Percentiles rank a stretch among this genome's conserved stretches.
These are phyloP conservation scores for Epinephelus coioides DNA, from an alignment of 2,797 vertebrate genomes.

Conservation along the genomic window DNA sequence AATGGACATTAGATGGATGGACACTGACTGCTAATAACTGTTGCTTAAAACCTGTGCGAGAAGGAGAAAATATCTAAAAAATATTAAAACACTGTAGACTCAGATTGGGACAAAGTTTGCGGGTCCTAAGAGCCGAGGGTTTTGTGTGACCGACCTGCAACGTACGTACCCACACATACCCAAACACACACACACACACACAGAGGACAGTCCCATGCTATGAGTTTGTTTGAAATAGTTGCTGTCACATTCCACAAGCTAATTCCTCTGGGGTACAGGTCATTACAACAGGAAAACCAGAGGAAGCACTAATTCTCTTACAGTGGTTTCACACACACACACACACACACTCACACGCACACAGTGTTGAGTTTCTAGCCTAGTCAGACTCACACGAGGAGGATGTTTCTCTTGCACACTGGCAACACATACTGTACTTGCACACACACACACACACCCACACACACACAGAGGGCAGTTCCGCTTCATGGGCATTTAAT, in stretches of 20 bases:
- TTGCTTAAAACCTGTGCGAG: neutral
- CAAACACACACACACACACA: constrained; percentile 18
- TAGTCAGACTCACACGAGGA: constrained; percentile 15
- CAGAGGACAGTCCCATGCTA: constrained; percentile 12
- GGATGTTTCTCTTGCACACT: constrained; percentile 41
- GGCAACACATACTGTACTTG: constrained; percentile 37
- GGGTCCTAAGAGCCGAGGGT: neutral
- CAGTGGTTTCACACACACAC: constrained; percentile 21
- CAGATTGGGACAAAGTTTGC: neutral
- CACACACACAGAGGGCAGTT: constrained; percentile 38
- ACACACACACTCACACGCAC: neutral
- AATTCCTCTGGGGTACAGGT: constrained; percentile 62
- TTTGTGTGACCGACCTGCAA: constrained; percentile 6
- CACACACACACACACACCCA: constrained; percentile 23
- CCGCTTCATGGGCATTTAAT: constrained; percentile 61
- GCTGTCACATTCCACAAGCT: constrained; percentile 79
- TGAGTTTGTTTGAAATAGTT: constrained; percentile 65
- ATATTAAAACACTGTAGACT: neutral
- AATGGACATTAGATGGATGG: neutral
- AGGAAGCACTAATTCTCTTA: constrained; percentile 59
- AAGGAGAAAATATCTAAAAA: neutral
- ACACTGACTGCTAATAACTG: neutral
- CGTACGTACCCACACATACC: too few species aligned
- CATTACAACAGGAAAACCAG: constrained; percentile 59
- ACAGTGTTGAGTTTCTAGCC: neutral